Evolutionary conservation across 2,888 invertebrate species (phyloP).

Genomic region (Rambutsinella grinnellia): DNA sequence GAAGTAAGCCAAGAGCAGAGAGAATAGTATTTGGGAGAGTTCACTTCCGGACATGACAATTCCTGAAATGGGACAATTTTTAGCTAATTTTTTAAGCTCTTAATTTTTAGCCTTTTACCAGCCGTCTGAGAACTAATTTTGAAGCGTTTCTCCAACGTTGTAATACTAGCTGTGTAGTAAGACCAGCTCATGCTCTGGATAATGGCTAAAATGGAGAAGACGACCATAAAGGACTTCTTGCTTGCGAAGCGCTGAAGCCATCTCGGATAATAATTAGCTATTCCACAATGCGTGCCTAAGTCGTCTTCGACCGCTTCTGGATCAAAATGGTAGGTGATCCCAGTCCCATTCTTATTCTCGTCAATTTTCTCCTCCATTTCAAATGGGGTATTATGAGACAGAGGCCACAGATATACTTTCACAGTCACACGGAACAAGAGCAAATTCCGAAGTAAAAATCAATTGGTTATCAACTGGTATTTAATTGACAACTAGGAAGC

Average conservation of each 20-base stretch:
- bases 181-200: constrained; percentile 79
- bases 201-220: constrained; percentile 74
- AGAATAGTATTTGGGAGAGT: constrained; percentile 78
- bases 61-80: constrained; percentile 70
- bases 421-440: no score
- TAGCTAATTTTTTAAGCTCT: not conserved
- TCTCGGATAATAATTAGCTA: constrained; percentile 72
- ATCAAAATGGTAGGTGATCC: no score
- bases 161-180: constrained; percentile 81
- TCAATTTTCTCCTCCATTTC: no score
- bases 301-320: not conserved
- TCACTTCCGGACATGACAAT: constrained; percentile 82
- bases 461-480: no score
- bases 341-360: no score
- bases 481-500: no score
- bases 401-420: no score
- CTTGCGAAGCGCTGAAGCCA: constrained; percentile 76
- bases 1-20: constrained; percentile 78
- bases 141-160: constrained; percentile 80
- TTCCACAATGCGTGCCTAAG: constrained; percentile 71
- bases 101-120: constrained; percentile 70
- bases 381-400: no score
- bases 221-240: constrained; percentile 74
- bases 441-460: no score
- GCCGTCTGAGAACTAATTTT: constrained; percentile 80